Percentiles rank a stretch among this genome's conserved stretches.
Evolutionary conservation across 2,113 vertebrate species (phyloP).

Genomic region (Blennius ocellaris): DNA sequence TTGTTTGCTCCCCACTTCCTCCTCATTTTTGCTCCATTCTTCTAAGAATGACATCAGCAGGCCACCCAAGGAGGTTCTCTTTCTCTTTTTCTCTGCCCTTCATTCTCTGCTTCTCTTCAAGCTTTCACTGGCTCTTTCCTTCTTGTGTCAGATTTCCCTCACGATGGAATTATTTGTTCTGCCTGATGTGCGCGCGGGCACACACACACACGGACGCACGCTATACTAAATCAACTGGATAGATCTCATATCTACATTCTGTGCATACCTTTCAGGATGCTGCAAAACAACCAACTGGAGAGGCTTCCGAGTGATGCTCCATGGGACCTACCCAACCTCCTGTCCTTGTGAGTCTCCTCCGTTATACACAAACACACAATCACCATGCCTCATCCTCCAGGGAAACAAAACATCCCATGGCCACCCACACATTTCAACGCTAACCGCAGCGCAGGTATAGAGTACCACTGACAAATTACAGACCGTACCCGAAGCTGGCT

Average conservation of each 20-base stretch:
- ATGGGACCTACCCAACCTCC: slow-evolving; percentile 92
- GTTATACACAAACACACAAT: slow-evolving; percentile 17
- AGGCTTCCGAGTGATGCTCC: slow-evolving; percentile 89
- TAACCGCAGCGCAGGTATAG: slow-evolving; percentile 65
- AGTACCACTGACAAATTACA: slow-evolving; percentile 67
- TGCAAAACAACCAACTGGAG: slow-evolving; percentile 94
- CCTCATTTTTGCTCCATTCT: slow-evolving; percentile 74
- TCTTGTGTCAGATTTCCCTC: slow-evolving; percentile 75
- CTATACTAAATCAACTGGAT: slow-evolving; percentile 7
- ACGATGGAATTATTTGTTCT: slow-evolving; percentile 66
- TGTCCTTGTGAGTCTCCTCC: slow-evolving; percentile 92
- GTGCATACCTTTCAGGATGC: slow-evolving; percentile 86
- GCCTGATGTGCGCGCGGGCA: slow-evolving; percentile 41
- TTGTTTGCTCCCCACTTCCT: slow-evolving; percentile 81
- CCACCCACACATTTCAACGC: slow-evolving; percentile 50
- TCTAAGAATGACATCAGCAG: slow-evolving; percentile 83
- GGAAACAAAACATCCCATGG: slow-evolving; percentile 46
- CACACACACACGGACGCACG: slow-evolving; percentile 24
- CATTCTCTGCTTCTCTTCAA: slow-evolving; percentile 69
- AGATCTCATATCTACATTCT: slow-evolving; percentile 23
- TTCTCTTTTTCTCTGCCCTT: slow-evolving; percentile 58
- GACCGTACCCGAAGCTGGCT: slow-evolving; percentile 26
- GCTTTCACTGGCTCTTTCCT: slow-evolving; percentile 63
- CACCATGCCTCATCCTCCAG: slow-evolving; percentile 38
- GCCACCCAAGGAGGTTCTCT: slow-evolving; percentile 83